A percentile compares a stretch with the other conserved stretches of the same genome.
phyloP scores from a whole-genome alignment of 2,888 invertebrate genomes.

The Spilarctia lutea region DNA sequence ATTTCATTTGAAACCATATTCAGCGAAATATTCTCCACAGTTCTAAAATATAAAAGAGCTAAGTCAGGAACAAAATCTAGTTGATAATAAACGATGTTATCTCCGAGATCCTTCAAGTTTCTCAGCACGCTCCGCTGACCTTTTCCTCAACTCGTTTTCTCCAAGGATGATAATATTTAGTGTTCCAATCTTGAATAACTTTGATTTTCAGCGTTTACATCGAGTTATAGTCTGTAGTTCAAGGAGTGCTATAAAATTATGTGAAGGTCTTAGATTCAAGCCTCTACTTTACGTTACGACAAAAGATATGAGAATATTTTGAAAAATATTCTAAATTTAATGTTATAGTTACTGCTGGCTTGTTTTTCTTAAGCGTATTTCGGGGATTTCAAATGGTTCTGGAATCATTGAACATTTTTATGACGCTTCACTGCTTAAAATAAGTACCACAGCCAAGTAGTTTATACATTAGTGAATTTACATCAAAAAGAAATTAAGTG shows the following conservation, averaged over 20 bases:
- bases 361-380: background rate
- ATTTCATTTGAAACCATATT: background rate
- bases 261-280: slow-evolving; percentile 29
- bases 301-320: background rate
- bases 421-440: background rate
- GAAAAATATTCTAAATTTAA: background rate
- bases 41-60: slow-evolving; percentile 24
- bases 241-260: slow-evolving; percentile 41
- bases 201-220: slow-evolving; percentile 48
- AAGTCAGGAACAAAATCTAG: slow-evolving; percentile 33
- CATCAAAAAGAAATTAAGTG: background rate
- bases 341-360: background rate
- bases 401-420: background rate
- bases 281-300: slow-evolving; percentile 5
- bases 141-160: slow-evolving; percentile 44
- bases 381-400: background rate
- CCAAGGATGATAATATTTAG: slow-evolving; percentile 55
- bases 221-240: slow-evolving; percentile 40
- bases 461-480: background rate
- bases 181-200: slow-evolving; percentile 52
- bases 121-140: slow-evolving; percentile 41
- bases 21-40: slow-evolving; percentile 16
- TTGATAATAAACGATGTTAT: slow-evolving; percentile 51
- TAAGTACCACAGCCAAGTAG: background rate
- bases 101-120: slow-evolving; percentile 46